A percentile compares a stretch with the other conserved stretches of the same genome.
Evolutionary conservation across 2,797 vertebrate genomes (phyloP).

Genomic region (Arremon brunneinucha): DNA sequence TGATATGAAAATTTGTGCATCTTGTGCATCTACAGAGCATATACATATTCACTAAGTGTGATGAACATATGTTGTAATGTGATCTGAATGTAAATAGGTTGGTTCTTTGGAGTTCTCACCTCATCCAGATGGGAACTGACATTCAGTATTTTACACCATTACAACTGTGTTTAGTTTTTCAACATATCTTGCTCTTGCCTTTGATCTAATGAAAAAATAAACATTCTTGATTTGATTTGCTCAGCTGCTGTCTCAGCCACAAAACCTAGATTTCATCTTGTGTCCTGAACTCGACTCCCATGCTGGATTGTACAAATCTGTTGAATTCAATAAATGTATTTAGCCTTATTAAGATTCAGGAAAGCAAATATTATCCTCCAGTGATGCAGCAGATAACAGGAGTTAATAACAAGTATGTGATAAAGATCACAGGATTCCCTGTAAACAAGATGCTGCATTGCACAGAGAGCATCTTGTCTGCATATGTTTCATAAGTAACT

Average conservation of each 20-base stretch:
- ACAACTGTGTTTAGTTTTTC: conserved; percentile 40
- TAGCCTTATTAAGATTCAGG: conserved; percentile 59
- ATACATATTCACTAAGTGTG: neutral
- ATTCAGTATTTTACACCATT: conserved; percentile 20
- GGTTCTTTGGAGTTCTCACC: conserved; percentile 39
- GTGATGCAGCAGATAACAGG: conserved; percentile 57
- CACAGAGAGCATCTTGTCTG: conserved; percentile 59
- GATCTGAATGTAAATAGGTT: conserved; percentile 34
- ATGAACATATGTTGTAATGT: conserved; percentile 9
- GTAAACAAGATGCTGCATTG: conserved; percentile 66
- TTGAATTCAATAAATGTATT: conserved; percentile 42
- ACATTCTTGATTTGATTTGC: conserved; percentile 59
- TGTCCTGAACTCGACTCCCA: conserved; percentile 35
- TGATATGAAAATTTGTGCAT: neutral
- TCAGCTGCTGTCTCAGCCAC: conserved; percentile 41
- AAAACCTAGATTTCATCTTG: conserved; percentile 25
- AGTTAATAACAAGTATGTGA: conserved; percentile 60
- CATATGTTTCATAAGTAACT: conserved; percentile 65
- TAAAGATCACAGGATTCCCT: conserved; percentile 70
- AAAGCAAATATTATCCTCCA: conserved; percentile 62
- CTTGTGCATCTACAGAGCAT: neutral
- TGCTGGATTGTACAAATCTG: conserved; percentile 46
- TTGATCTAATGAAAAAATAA: conserved; percentile 49
- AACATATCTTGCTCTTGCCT: conserved; percentile 33
- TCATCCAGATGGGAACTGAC: conserved; percentile 43